These are phyloP conservation scores for Zoanthus sociatus DNA, from an alignment of 92 coral and sea anemone species.

Conservation along the genomic window DNA sequence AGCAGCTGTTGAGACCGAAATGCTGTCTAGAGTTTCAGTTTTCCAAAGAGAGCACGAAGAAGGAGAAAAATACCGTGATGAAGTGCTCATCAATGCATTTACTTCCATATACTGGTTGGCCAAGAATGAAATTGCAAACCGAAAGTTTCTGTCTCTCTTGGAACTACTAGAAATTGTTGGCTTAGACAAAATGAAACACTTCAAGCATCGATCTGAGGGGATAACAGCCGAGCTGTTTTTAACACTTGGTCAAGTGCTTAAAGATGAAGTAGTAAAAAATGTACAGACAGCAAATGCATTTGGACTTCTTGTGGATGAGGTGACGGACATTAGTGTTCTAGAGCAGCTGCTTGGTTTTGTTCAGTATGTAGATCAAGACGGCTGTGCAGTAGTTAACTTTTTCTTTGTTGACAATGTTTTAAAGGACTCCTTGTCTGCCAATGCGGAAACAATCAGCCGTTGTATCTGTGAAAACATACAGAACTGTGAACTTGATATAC, in stretches of 20 bases:
- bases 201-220: constrained; percentile 34
- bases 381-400: constrained; percentile 47
- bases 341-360: constrained; percentile 57
- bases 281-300: constrained; percentile 31
- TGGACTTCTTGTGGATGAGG: constrained; percentile 57
- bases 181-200: constrained; percentile 50
- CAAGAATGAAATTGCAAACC: constrained; percentile 53
- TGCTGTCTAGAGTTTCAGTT: constrained; percentile 42
- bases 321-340: constrained; percentile 50
- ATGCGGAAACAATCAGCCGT: constrained; percentile 46
- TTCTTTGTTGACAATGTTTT: constrained; percentile 48
- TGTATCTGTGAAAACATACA: constrained; percentile 33
- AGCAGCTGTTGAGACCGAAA: constrained; percentile 55
- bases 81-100: constrained; percentile 55
- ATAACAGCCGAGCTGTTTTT: constrained; percentile 50
- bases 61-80: constrained; percentile 46
- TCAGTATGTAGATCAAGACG: constrained; percentile 45
- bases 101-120: constrained; percentile 38
- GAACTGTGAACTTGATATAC: constrained; percentile 50
- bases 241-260: constrained; percentile 50
- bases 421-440: constrained; percentile 50
- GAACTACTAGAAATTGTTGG: constrained; percentile 47
- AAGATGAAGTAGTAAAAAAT: constrained; percentile 31
- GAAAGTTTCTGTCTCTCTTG: constrained; percentile 54
- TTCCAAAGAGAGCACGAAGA: constrained; percentile 49